Conservation (phyloP, 2,113 vertebrate species). For the Scartelaos histophorus region DNA sequence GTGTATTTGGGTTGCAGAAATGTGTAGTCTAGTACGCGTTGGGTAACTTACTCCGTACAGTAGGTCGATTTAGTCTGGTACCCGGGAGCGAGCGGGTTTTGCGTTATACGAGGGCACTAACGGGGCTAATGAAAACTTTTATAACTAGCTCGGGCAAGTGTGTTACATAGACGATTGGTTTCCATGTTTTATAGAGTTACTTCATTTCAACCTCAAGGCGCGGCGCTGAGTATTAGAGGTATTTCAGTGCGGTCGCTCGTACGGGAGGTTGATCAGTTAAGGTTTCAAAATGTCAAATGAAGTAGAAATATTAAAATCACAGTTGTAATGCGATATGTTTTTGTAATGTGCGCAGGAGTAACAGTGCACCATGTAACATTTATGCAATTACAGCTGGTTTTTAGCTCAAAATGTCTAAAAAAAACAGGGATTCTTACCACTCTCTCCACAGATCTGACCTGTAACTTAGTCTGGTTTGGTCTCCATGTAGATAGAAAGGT, state of each 20-base stretch:
- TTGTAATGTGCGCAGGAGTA: no score
- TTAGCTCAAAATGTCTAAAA: no score
- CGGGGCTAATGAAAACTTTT: slow-evolving; percentile 2
- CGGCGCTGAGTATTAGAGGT: neutral
- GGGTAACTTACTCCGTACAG: neutral
- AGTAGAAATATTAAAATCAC: neutral
- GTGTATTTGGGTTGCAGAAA: neutral
- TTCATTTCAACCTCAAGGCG: neutral
- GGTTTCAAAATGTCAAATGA: neutral
- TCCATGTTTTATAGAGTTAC: neutral
- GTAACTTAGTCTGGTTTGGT: no score
- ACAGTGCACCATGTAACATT: no score
- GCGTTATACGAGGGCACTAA: neutral
- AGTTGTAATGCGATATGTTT: neutral
- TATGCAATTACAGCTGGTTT: no score
- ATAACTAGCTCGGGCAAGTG: neutral
- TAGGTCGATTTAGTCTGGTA: neutral
- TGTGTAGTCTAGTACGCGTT: neutral
- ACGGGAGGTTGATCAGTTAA: neutral
- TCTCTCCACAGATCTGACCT: no score
- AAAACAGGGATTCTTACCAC: no score
- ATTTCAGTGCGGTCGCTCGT: neutral
- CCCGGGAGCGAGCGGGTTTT: neutral
- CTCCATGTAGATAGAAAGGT: no score
- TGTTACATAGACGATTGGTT: neutral